phyloP scores from a whole-genome alignment of 2,113 vertebrate species.

The Saccopteryx bilineata region DNA sequence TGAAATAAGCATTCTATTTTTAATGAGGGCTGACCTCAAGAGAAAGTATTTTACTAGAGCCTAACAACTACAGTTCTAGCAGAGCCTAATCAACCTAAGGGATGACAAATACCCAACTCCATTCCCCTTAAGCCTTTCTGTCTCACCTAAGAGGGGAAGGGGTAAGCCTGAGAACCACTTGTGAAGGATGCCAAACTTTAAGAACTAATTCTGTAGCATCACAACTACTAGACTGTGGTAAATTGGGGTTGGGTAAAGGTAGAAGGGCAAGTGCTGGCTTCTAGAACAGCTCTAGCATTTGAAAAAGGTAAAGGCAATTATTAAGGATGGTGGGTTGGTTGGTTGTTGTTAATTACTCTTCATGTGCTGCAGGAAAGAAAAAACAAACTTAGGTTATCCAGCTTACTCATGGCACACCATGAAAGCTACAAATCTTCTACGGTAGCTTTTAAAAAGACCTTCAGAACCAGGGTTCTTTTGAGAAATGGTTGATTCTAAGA shows the following conservation, averaged over 20 bases:
- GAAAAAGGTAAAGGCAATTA: neutral
- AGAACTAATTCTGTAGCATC: neutral
- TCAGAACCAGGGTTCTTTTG: neutral
- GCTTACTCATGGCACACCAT: neutral
- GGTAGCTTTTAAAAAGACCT: neutral
- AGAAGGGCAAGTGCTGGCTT: neutral
- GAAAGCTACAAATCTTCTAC: neutral
- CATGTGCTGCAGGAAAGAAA: neutral
- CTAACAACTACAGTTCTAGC: neutral
- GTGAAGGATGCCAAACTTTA: neutral
- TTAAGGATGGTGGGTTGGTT: neutral
- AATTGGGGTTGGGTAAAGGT: neutral
- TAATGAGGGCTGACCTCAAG: neutral
- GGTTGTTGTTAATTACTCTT: neutral
- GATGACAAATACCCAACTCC: neutral
- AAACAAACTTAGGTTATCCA: neutral
- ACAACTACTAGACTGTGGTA: neutral
- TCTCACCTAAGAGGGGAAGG: neutral
- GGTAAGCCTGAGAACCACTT: neutral
- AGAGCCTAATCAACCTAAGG: neutral
- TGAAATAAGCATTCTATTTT: neutral
- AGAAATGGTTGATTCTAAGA: slow-evolving; percentile 18
- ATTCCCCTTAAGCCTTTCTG: neutral
- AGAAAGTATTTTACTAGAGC: neutral
- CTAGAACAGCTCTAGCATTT: neutral